Conservation (phyloP, 2,113 vertebrate genomes). For the Hyla sarda region DNA sequence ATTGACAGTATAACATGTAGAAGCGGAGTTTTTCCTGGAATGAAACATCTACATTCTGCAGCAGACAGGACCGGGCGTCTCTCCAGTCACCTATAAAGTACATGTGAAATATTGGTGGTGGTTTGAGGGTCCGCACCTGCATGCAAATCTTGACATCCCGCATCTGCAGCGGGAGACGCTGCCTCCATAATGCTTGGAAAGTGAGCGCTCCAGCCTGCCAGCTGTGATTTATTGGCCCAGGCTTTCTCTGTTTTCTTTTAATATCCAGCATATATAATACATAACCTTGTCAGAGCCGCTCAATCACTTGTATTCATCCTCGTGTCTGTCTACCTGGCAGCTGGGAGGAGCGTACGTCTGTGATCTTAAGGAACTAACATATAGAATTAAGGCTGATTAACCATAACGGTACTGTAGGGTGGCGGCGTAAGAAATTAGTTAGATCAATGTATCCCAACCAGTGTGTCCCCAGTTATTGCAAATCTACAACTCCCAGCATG, state of each 20-base stretch:
- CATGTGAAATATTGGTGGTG: not conserved
- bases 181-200: not conserved
- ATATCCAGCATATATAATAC: constrained; percentile 8
- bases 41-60: not conserved
- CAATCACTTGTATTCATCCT: not conserved
- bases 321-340: not conserved
- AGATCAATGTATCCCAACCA: too few species aligned
- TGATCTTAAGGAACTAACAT: not conserved
- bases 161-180: not conserved
- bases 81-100: not conserved
- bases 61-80: not conserved
- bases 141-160: not conserved
- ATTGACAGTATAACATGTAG: not conserved
- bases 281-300: constrained; percentile 7
- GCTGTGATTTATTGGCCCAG: not conserved
- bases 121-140: not conserved
- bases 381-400: not conserved
- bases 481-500: too few species aligned
- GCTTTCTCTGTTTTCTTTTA: not conserved
- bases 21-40: not conserved
- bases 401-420: not conserved
- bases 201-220: not conserved
- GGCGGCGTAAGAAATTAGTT: too few species aligned
- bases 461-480: too few species aligned
- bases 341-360: not conserved